Evolutionary conservation across 2,797 vertebrate species (phyloP), one percentile per base, ranked within the genome.

Genomic region (Ciconia nigra): DNA sequence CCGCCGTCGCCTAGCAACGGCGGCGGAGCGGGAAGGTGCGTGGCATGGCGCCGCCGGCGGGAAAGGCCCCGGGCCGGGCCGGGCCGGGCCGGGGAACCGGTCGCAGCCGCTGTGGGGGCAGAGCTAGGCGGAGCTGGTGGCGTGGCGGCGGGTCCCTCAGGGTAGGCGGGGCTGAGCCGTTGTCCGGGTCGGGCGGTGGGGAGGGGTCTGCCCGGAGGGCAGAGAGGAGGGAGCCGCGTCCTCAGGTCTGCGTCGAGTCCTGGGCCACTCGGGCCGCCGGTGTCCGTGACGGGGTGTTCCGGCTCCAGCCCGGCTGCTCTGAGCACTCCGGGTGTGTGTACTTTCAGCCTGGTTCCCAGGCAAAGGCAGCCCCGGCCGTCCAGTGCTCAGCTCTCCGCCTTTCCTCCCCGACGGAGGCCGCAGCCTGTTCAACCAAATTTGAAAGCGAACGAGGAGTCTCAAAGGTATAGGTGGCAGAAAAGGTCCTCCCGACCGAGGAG

Each of bases 1-100:
- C 69, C 52, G 47, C 87, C 7, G 39, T 83, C 46, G 42, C 93
- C 24, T 39, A 24, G 96, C 90, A 94, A 91, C 93, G 69, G 86
- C 88, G 77, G 83, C 81, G 62, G 62, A 37, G 62, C 63, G 39
- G 16, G 18, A 25, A 24, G 88, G 57, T 78, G 77, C 41, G 77
- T 44, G 71, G 33, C 46, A 26, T 16, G 81, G 86, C 28, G 82
- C 31, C 13, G 73, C 39, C 19, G 65, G 21, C 4, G 29, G 61
- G 35, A 17, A 13, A 19, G 58, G 63, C 47, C 6, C 13, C 13
- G 47, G 24, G 33, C 51, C 6, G 33, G 26, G 47, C 15, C 4
- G 46, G 31, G 25, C 19, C 2, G 39, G 15, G 67, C 10, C 2
- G 15, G 7, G 22, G 59, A 6, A 15, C 6, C 13, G 16, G 49